Base-by-base conservation (phyloP, 2,888 invertebrate species). In the Limenitis camilla region DNA sequence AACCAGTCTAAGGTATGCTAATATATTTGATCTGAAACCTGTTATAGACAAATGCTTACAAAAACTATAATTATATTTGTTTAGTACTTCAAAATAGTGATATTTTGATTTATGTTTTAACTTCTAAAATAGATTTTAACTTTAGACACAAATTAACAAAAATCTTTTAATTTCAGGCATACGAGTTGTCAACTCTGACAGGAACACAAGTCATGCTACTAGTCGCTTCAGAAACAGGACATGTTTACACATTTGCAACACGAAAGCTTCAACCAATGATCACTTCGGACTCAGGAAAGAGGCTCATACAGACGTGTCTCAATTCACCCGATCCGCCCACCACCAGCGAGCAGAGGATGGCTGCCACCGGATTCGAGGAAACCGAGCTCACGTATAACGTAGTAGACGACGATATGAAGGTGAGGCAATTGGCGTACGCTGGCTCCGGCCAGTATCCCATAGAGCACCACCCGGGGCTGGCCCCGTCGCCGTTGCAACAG, bases 181-280 rank as follows among this genome's bases (percentile, higher is more conserved):
- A 99, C 90, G 99, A 99, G 89, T 89, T 99, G 72, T 98, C 99
- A 57, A 99, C 99, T 65, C 86, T 99, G 80, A 99, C 99, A 61
- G 99, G 99, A 49, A 99, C 99, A 33, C 99, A 99, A 89, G 99
- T 99, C 81, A 99, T 99, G 99, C 90, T 99, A 70, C 90, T 99
- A 75, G 99, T 99, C 63, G 99, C 99, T 57, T 98, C 97, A 61
- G 99, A 98, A 86, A 99, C 99, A 19, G 99, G 99, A 49, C 99
- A 99, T 89, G 99, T 99, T 72, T 99, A 99, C 89, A 99, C 99
- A 59, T 99, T 99, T 89, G 99, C 99, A 60, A 99, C 99, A 65
- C 92, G 98, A 66, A 98, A 98, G 82, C 91, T 99, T 49, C 98
- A 98, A 85, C 99, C 99, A 64, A 99, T 99, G 98, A 99, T 99